Base-by-base conservation (phyloP, 2,888 invertebrate genomes). In the Platypus cylindrus region DNA sequence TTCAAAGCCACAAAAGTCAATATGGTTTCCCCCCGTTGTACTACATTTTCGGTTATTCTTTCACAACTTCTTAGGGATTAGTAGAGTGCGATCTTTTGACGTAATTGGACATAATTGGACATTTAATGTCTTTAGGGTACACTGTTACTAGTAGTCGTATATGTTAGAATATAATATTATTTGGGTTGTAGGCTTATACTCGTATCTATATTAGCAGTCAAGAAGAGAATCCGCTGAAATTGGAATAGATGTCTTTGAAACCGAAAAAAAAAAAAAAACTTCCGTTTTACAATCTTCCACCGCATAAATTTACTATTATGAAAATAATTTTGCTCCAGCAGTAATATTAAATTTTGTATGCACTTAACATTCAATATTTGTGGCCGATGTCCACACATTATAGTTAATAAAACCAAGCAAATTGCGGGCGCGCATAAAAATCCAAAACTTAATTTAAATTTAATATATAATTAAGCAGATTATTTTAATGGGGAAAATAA, bases 61-160 rank as follows among this genome's bases (percentile, higher is more conserved):
- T 51, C 50, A 51, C 48, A 48, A 50, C 52, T 47, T 52, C 52
- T 51, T 46, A 46, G 52, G 52, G 51, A 52, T 51, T 52, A 49
- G 47, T 38, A 33, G 33, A 41, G 47, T 41, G 45, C 43, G 48
- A 45, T 44, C 34, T 45, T 45, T 38, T 44, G 45, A 44, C 45
- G 44, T 51, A 51, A 51, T 51, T 51, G 49, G 51, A 49, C 51
- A 50, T 51, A 51, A 51, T 51, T 50, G 11, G 24, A 24, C n/a
- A n/a, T n/a, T n/a, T n/a, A n/a, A n/a, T n/a, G n/a, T n/a, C n/a
- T n/a, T n/a, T n/a, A n/a, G n/a, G n/a, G n/a, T n/a, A n/a, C n/a
- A n/a, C n/a, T n/a, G n/a, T n/a, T n/a, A n/a, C n/a, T n/a, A n/a
- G n/a, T n/a, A n/a, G n/a, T n/a, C n/a, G n/a, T n/a, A n/a, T n/a